phyloP scores from a whole-genome alignment of 1,140 invertebrate genomes.

The Atta texana region DNA sequence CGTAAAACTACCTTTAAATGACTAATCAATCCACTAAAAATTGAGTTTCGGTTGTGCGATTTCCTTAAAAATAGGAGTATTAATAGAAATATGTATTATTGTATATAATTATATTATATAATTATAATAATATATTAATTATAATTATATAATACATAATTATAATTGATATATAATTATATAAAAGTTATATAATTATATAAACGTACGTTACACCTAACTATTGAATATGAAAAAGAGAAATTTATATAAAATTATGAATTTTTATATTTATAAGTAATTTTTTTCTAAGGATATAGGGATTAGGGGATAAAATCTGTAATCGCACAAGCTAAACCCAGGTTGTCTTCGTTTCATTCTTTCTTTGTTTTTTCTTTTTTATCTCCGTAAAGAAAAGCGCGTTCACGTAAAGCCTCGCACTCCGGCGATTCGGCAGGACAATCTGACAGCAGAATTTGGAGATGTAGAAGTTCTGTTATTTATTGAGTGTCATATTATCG shows the following conservation, averaged over 20 bases:
- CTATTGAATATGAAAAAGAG: background rate
- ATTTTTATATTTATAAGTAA: background rate
- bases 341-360: background rate
- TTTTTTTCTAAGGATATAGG: background rate
- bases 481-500: conserved; percentile 85
- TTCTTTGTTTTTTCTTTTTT: conserved; percentile 28
- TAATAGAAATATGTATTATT: background rate
- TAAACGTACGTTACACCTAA: background rate
- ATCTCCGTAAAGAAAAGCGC: conserved; percentile 3
- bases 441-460: conserved; percentile 81
- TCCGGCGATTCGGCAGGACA: conserved; percentile 76
- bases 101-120: background rate
- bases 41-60: background rate
- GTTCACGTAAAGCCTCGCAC: conserved; percentile 19
- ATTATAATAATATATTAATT: background rate
- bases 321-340: conserved; percentile 19
- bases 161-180: background rate
- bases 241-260: background rate
- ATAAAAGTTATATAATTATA: background rate
- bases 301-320: background rate
- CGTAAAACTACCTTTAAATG: background rate
- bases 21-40: background rate
- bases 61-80: background rate
- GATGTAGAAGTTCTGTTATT: conserved; percentile 86
- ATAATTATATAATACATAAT: background rate